These are phyloP conservation scores for Eurytemora carolleeae DNA, from an alignment of 1,140 invertebrate species.

Conservation along the genomic window DNA sequence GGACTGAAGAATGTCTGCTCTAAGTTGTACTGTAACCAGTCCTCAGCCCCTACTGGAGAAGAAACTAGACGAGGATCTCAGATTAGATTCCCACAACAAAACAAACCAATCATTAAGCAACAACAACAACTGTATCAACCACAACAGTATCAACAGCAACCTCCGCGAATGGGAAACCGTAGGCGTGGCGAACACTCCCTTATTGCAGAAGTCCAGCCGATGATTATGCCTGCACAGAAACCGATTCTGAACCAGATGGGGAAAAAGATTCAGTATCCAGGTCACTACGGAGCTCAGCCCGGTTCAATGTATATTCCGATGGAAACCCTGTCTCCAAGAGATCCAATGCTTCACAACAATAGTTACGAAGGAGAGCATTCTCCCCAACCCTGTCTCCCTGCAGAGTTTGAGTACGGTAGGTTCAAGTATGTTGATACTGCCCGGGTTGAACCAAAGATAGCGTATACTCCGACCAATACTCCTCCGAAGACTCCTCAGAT, in stretches of 20 bases:
- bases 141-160: background rate
- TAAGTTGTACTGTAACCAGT: background rate
- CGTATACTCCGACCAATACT: constrained; percentile 9
- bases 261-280: background rate
- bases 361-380: background rate
- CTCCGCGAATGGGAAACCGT: background rate
- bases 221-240: background rate
- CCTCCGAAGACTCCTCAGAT: constrained; percentile 6
- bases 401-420: constrained; percentile 7
- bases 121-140: background rate
- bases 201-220: background rate
- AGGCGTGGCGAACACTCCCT: background rate
- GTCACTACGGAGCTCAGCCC: background rate
- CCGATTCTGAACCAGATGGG: constrained; percentile 1
- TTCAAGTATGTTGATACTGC: constrained; percentile 14
- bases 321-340: background rate
- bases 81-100: background rate
- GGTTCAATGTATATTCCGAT: background rate
- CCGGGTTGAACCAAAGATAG: constrained; percentile 6
- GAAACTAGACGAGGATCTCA: background rate
- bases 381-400: background rate
- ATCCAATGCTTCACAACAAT: background rate
- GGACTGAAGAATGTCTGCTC: constrained; percentile 5
- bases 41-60: background rate
- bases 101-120: background rate